Conservation (phyloP, 2,113 vertebrate species). For the Typhlomys cinereus region DNA sequence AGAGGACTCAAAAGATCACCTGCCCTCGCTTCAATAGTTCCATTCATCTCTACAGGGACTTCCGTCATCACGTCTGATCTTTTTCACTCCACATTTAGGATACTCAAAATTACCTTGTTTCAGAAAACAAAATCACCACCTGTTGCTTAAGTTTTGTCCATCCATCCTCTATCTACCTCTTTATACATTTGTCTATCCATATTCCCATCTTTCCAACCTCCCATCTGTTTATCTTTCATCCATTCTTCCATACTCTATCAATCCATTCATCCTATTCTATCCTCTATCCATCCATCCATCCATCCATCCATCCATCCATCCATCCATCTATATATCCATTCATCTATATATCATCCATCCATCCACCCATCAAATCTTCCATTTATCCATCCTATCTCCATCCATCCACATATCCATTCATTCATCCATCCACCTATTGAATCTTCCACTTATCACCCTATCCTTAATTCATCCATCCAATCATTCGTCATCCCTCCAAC, state of each 20-base stretch:
- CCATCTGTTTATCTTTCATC: neutral
- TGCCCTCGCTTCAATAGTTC: neutral
- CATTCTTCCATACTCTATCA: neutral
- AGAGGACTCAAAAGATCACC: neutral
- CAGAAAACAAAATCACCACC: neutral
- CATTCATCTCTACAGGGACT: neutral
- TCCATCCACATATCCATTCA: neutral
- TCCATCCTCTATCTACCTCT: neutral
- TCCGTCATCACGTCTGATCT: neutral
- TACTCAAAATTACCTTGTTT: neutral
- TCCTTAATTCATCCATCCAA: neutral
- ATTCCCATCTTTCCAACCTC: no score
- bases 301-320: no score
- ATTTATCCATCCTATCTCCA: no score
- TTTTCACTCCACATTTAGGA: neutral
- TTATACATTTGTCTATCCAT: neutral
- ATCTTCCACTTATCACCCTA: no score
- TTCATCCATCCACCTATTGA: neutral
- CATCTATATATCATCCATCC: neutral
- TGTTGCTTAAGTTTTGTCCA: no score
- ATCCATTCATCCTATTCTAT: no score
- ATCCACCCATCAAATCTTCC: no score
- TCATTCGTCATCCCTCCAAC: no score
- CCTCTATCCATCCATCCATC: neutral
- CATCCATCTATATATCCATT: neutral